These are phyloP conservation scores for Mythimna vitellina DNA, from an alignment of 2,888 invertebrate species.

Conservation along the genomic window DNA sequence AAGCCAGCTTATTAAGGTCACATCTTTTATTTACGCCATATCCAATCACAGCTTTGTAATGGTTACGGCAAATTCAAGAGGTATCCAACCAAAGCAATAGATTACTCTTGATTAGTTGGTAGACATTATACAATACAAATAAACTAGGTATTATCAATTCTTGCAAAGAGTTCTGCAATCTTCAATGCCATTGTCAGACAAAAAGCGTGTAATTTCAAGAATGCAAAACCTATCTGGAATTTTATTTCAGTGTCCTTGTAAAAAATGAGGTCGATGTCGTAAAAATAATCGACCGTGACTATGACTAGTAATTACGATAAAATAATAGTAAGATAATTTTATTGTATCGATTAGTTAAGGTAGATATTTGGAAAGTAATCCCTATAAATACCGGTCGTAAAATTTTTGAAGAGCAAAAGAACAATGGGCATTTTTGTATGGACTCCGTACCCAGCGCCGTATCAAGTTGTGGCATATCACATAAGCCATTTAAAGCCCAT, in stretches of 20 bases:
- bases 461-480: too few species aligned
- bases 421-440: too few species aligned
- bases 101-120: slow-evolving; percentile 47
- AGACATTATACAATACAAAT: slow-evolving; percentile 57
- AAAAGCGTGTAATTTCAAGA: slow-evolving; percentile 67
- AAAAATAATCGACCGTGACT: slow-evolving; percentile 55
- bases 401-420: too few species aligned
- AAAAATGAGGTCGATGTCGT: slow-evolving; percentile 57
- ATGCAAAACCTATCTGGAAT: slow-evolving; percentile 57
- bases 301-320: slow-evolving; percentile 43
- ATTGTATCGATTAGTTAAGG: slow-evolving; percentile 14
- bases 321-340: slow-evolving; percentile 33
- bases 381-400: background rate
- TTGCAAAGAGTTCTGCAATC: slow-evolving; percentile 66
- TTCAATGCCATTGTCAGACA: slow-evolving; percentile 75
- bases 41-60: slow-evolving; percentile 21
- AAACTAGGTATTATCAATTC: slow-evolving; percentile 54
- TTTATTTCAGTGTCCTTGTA: slow-evolving; percentile 60
- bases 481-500: too few species aligned
- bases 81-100: slow-evolving; percentile 31
- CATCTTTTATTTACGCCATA: slow-evolving; percentile 12
- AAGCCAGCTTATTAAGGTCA: slow-evolving; percentile 7
- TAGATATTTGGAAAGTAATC: slow-evolving; percentile 17
- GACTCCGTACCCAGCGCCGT: too few species aligned
- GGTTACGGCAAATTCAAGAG: slow-evolving; percentile 37